Evolutionary conservation across 2,888 invertebrate species (phyloP), one percentile per base, ranked within the genome.

Genomic region (Zhuqinia jingwanae): DNA sequence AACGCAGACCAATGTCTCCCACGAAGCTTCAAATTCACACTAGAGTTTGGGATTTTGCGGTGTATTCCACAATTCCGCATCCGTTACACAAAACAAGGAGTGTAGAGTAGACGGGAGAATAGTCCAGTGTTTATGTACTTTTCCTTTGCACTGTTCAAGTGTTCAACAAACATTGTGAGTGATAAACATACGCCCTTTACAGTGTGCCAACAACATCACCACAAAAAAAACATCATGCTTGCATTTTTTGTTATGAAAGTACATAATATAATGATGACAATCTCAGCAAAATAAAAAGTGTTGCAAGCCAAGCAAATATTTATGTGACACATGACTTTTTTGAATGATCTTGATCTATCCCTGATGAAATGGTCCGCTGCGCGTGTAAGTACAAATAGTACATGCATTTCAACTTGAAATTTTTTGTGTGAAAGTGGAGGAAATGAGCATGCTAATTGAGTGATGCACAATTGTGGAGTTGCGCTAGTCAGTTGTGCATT

Each of bases 171-270:
- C n/a, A n/a, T n/a, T n/a, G 15, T 5, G n/a, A 50, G 53, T 2
- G 17, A 20, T 53, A 53, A 53, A 20, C 53, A 53, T n/a, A n/a
- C 53, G 20, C 53, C 20, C 20, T 53, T 50, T 53, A n/a, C 17
- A 60, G 27, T 60, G 60, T 60, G 60, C 60, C 60, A 60, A 60
- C 60, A 30, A 27, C 27, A 60, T 15, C 60, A 60, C n/a, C 27
- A n/a, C 27, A 60, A 1, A 27, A 60, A n/a, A 15, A 13, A 6
- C 27, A 60, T 15, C 0, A 60, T 53, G 53, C 1, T 53, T n/a
- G 13, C n/a, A 22, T 2, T 27, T 27, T 30, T 60, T 27, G 15
- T 11, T 11, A 58, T 58, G 58, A 58, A 22, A 58, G 15, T 58
- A 58, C 25, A 58, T 11, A 22, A 25, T n/a, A n/a, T n/a, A n/a